Evolutionary conservation across 2,113 vertebrate genomes (phyloP), one percentile per base, ranked within the genome.

Genomic region (Chaetura pelagica): DNA sequence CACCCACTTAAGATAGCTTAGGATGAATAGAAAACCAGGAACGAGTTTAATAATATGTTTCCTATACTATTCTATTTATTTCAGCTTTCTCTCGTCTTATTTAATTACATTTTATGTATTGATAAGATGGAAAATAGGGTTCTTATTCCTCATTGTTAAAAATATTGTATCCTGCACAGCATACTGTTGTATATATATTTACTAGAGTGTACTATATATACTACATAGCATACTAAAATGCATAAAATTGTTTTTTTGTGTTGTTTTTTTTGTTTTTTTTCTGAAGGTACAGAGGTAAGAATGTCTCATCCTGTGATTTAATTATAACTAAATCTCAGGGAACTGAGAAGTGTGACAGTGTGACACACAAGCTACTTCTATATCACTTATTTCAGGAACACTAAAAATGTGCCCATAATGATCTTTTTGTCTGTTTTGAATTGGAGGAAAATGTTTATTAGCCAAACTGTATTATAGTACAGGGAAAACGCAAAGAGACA

Each of bases 301-400:
- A 19, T 34, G 20, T 61, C 38, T 54, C 7, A 42, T 49, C 30
- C 17, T 54, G 17, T 46, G 13, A 44, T 44, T 14, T 26, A 83
- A 66, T 46, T 32, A 64, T 15, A 90, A 58, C 15, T 38, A 24
- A 58, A 46, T 13, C 35, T 59, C 0, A 0, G 30, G 9, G 35
- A 52, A 12, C 19, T 73, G 42, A 7, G 26, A 69, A 75, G 18
- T 2, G 0, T 61, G 23, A 10, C 1, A 2, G 9, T 59, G 8
- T 4, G 3, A 54, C 17, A 54, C 9, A 63, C 14, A 58, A 58
- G 30, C 27, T 63, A 15, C 20, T 3, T 64, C 30, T 59, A 15
- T 7, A 32, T 5, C 23, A 52, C 4, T 40, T 26, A 38, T 16
- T 54, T 68, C 26, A 68, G 66, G 9, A 87, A 46, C 1, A 87